phyloP scores from a whole-genome alignment of 2,113 vertebrate species.

The Crotophaga sulcirostris region DNA sequence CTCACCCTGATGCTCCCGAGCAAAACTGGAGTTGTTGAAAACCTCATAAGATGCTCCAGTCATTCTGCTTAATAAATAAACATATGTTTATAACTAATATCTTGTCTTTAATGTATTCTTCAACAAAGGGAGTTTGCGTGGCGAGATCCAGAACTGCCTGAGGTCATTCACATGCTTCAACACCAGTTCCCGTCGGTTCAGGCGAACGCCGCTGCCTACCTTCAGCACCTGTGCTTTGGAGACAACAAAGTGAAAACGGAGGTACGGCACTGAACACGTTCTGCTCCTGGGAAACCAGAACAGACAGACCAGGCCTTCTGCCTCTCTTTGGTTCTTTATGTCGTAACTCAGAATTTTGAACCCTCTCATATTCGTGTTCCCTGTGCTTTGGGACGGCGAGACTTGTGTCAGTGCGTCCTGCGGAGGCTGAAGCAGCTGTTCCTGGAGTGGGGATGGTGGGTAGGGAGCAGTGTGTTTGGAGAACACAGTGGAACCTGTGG shows the following conservation, averaged over 20 bases:
- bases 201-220: slow-evolving; percentile 94
- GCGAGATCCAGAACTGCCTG: slow-evolving; percentile 92
- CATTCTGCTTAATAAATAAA: fast-evolving
- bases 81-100: background rate
- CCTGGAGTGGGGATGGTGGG: background rate
- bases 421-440: background rate
- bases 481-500: too few relatives aligned
- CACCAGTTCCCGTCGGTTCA: slow-evolving; percentile 97
- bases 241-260: slow-evolving; percentile 92
- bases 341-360: too few relatives aligned
- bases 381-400: background rate
- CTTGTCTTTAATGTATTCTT: background rate
- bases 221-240: slow-evolving; percentile 96
- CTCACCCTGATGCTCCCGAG: background rate
- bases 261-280: slow-evolving; percentile 64
- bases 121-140: slow-evolving; percentile 91
- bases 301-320: background rate
- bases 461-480: background rate
- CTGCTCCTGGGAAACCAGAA: background rate
- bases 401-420: background rate
- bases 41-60: background rate
- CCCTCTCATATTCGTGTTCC: background rate
- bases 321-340: background rate
- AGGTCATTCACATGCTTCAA: slow-evolving; percentile 98
- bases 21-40: background rate